Conservation (phyloP, 1,140 invertebrate species). For the Manduca sexta region DNA sequence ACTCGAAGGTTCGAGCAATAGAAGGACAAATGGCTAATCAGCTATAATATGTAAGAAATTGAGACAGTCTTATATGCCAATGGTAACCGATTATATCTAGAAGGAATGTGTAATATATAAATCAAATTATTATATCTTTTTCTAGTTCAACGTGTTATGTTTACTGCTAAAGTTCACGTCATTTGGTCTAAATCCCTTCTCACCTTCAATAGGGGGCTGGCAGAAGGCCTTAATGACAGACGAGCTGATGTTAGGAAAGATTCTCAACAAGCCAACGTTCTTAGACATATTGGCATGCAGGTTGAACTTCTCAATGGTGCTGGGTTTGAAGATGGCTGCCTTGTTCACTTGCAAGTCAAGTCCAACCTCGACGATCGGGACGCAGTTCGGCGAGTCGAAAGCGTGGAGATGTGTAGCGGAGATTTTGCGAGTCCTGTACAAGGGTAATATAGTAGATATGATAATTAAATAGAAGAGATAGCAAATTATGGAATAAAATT, state of each 20-base stretch:
- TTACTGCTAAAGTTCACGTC: too few species aligned
- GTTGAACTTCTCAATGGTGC: slow-evolving; percentile 82
- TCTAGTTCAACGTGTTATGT: too few species aligned
- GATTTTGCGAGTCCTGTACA: slow-evolving; percentile 81
- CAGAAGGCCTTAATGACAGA: slow-evolving; percentile 87
- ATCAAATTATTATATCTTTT: too few species aligned
- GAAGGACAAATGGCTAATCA: too few species aligned
- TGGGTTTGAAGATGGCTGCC: slow-evolving; percentile 83
- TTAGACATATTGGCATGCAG: slow-evolving; percentile 85
- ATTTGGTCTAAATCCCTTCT: not conserved
- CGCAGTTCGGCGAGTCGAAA: slow-evolving; percentile 92
- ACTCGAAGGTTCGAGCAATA: too few species aligned
- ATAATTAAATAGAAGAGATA: not conserved
- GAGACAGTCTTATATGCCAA: too few species aligned
- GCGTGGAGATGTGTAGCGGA: slow-evolving; percentile 88
- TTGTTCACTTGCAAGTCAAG: slow-evolving; percentile 86
- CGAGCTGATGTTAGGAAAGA: slow-evolving; percentile 93
- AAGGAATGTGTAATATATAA: too few species aligned
- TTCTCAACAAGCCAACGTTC: slow-evolving; percentile 88
- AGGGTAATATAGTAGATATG: not conserved
- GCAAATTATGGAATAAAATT: too few species aligned
- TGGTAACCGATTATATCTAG: too few species aligned
- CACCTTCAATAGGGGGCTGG: slow-evolving; percentile 85
- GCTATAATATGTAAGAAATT: too few species aligned
- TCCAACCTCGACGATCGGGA: slow-evolving; percentile 87